phyloP scores from a whole-genome alignment of 2,797 vertebrate genomes.

The Momotus momota region DNA sequence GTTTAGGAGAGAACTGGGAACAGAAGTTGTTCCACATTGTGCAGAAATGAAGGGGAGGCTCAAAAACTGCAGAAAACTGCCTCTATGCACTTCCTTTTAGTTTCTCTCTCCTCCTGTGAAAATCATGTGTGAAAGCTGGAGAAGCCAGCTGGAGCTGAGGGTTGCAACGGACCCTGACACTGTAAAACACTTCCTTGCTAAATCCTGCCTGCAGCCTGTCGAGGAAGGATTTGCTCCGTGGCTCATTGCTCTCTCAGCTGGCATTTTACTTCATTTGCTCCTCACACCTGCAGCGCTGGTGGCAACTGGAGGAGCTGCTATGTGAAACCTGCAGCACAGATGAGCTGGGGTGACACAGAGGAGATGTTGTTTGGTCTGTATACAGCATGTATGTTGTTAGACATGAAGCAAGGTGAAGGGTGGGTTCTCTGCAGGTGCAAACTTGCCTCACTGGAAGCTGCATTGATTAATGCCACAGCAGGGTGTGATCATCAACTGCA shows the following conservation, averaged over 20 bases:
- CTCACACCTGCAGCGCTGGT: background rate
- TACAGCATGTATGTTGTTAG: accelerated
- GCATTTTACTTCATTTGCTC: conserved; percentile 7
- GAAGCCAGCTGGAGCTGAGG: background rate
- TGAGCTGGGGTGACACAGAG: background rate
- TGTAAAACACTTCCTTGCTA: conserved; percentile 10
- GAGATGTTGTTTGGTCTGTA: background rate
- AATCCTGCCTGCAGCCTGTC: background rate
- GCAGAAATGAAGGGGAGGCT: background rate
- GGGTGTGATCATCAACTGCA: background rate
- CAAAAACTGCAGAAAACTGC: background rate
- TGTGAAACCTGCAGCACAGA: background rate
- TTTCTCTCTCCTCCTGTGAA: background rate
- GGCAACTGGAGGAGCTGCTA: background rate
- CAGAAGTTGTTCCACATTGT: background rate
- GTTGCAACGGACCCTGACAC: background rate
- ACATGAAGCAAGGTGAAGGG: accelerated
- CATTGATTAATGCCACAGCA: background rate
- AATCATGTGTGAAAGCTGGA: conserved; percentile 17
- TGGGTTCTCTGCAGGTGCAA: background rate
- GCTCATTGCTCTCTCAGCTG: background rate
- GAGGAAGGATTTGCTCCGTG: background rate
- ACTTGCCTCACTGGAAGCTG: background rate
- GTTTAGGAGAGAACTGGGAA: background rate
- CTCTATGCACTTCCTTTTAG: background rate